Evolutionary conservation across 1,140 invertebrate genomes (phyloP), one percentile per base, ranked within the genome.

Genomic region (Papilio dardanus): DNA sequence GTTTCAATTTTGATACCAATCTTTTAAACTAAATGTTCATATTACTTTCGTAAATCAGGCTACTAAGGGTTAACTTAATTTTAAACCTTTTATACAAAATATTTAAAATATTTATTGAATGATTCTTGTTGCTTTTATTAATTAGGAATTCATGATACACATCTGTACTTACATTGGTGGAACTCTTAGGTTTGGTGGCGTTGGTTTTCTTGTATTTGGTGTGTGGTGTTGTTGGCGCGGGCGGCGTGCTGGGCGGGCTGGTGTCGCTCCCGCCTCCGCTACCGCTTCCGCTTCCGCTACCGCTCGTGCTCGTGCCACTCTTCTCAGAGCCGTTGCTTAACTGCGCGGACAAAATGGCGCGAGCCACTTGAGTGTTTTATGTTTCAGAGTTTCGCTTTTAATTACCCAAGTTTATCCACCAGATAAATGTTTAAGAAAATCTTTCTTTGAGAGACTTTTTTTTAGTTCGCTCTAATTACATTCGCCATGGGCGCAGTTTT

Each of bases 211-310:
- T 95, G 14, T 54, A 8, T 85, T 76, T 93, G 85, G 77, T 93
- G 82, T 79, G 94, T 81, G 78, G 94, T 0, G 88, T 93, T 67
- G 93, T 75, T 1, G 87, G 86, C n/a, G 88, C 84, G 21, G 90
- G 88, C 8, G 88, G 88, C 6, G 92, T 90, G 88, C 93, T 68
- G 83, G 94, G 88, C 84, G 94, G 83, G 88, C 90, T 87, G 74
- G 84, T 83, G 73, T 90, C 86, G n/a, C 80, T 75, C 14, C 77
- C 77, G 74, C 75, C 71, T n/a, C 83, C 83, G 77, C 79, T 78
- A 1, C 50, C 69, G 75, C 74, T 71, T 19, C 83, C 82, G 77
- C 79, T 78, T 1, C 50, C 69, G 46, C 73, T 80, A 6, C 76
- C 78, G 68, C 82, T 82, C n/a, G 78, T 77, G 73, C 78, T 81